A percentile compares a stretch with the other conserved stretches of the same genome.
phyloP scores from a whole-genome alignment of 2,888 invertebrate species.

The Patella ulyssiponensis region DNA sequence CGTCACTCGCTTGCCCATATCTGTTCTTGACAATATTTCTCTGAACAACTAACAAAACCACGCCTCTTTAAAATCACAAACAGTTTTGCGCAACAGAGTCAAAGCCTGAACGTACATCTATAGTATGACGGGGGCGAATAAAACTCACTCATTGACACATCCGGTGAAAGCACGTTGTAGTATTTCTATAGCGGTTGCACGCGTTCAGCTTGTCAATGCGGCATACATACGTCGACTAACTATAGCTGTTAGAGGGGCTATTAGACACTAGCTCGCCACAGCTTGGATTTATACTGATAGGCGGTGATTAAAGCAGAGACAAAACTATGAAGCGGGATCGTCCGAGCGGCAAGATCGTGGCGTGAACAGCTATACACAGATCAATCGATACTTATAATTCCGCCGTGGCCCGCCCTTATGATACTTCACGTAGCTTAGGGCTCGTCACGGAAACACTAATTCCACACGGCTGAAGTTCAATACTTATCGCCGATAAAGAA shows the following conservation, averaged over 20 bases:
- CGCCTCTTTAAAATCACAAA: conserved; percentile 7
- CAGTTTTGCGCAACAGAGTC: conserved; percentile 11
- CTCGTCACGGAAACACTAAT: conserved; percentile 15
- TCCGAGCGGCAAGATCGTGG: conserved; percentile 17
- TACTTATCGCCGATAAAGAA: conserved; percentile 12
- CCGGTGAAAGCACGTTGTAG: conserved; percentile 17
- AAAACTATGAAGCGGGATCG: conserved; percentile 23
- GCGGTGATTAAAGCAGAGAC: conserved; percentile 24
- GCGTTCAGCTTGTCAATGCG: conserved; percentile 11
- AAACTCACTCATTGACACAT: conserved; percentile 11
- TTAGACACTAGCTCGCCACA: conserved; percentile 12
- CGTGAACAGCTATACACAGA: conserved; percentile 14
- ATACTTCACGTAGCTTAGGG: conserved; percentile 19
- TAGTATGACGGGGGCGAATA: conserved; percentile 16
- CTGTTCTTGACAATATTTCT: neutral
- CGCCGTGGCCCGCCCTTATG: conserved; percentile 14
- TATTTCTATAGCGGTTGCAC: conserved; percentile 16
- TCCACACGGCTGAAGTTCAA: conserved; percentile 13
- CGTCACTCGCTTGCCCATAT: neutral
- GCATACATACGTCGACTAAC: conserved; percentile 18
- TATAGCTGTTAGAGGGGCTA: conserved; percentile 12
- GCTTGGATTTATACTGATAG: conserved; percentile 19
- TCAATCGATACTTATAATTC: conserved; percentile 21
- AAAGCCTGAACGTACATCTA: conserved; percentile 12
- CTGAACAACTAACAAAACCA: neutral